Percentiles rank a stretch among this genome's conserved stretches.
Evolutionary conservation across 2,113 vertebrate species (phyloP).

Genomic region (Aplodontia rufa): DNA sequence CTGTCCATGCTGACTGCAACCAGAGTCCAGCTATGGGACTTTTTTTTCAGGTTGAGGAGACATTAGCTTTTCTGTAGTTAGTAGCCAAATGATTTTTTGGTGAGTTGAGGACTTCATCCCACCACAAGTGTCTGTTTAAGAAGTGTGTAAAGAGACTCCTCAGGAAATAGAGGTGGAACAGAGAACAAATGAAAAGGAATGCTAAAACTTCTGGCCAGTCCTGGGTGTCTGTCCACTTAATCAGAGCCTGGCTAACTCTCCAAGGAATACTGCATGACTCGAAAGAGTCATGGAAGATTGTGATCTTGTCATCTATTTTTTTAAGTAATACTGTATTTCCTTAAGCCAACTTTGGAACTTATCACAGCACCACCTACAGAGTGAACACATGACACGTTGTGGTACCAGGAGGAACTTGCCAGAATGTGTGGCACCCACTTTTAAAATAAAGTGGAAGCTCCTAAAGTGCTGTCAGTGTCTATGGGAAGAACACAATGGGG

Average conservation of each 20-base stretch:
- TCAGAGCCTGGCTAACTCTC: not conserved
- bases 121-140: not conserved
- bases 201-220: not conserved
- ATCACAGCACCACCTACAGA: not conserved
- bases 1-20: not conserved
- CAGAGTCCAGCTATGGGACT: not conserved
- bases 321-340: not conserved
- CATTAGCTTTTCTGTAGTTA: not conserved
- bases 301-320: not conserved
- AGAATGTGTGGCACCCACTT: not conserved
- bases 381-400: not conserved
- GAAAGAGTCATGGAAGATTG: not conserved
- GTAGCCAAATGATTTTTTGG: not conserved
- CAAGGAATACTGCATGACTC: not conserved
- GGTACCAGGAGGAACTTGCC: not conserved
- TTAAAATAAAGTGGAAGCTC: not conserved
- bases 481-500: not conserved
- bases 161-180: not conserved
- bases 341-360: not conserved
- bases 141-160: not conserved
- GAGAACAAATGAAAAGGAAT: not conserved
- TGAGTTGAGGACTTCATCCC: not conserved
- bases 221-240: not conserved
- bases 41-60: not conserved
- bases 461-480: not conserved